Conservation (phyloP, 2,113 vertebrate genomes). For the Mustela nigripes region DNA sequence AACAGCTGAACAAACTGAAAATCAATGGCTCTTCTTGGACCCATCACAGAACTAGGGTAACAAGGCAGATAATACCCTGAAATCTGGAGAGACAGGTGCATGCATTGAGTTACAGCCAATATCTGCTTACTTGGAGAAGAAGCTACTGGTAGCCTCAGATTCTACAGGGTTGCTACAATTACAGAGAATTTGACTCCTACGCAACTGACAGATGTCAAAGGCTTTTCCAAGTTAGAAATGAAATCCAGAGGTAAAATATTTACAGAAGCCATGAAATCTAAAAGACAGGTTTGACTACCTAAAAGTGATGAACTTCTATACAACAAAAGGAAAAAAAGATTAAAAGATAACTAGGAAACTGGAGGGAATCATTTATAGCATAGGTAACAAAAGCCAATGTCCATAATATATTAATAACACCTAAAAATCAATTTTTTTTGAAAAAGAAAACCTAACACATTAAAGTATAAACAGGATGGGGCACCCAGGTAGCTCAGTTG, state of each 20-base stretch:
- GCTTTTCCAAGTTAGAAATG: constrained; percentile 19
- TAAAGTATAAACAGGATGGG: not conserved
- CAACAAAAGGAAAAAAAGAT: not conserved
- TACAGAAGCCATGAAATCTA: not conserved
- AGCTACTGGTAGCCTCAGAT: not conserved
- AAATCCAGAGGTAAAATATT: constrained; percentile 20
- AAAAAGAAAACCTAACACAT: not conserved
- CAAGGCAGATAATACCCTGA: not conserved
- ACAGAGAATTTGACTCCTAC: not conserved
- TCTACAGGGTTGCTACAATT: not conserved
- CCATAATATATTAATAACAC: not conserved
- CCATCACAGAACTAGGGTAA: not conserved
- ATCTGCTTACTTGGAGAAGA: not conserved
- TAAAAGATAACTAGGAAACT: constrained; percentile 4
- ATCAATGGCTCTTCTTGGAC: not conserved
- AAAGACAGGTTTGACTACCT: not conserved
- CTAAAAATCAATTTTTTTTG: not conserved
- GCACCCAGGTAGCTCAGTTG: too few relatives aligned
- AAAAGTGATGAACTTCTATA: not conserved
- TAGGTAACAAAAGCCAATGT: not conserved
- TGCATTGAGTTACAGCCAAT: not conserved
- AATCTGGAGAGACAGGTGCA: not conserved
- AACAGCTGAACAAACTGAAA: not conserved
- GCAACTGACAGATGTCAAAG: not conserved
- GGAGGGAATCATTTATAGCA: not conserved